Base-by-base conservation (phyloP, 2,113 vertebrate species). In the Gobius niger region DNA sequence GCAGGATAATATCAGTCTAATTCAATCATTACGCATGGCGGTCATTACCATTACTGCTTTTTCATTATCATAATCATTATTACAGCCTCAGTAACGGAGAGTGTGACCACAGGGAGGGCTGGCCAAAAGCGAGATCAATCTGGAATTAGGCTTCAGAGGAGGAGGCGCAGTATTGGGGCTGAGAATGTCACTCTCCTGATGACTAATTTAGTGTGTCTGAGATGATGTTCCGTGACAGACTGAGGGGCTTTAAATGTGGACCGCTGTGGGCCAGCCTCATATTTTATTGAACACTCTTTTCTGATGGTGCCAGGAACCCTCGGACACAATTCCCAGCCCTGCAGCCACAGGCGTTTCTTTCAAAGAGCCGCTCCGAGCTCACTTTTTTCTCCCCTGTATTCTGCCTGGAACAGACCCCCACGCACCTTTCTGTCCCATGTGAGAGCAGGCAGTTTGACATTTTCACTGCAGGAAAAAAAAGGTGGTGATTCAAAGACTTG, bases 61-160 rank as follows among this genome's bases (percentile, higher is more conserved):
- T 77, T 77, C 75, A 81, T 81, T 77, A 81, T 75, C 72, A 62
- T 80, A 75, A 76, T 80, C 40, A 57, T 83, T 84, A 73, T 79
- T 81, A 70, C 64, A 76, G 70, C 71, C 52, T 47, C 63, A 79
- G 71, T 80, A 78, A 74, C 67, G 65, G 24, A 15, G 1, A 56
- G 63, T 49, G 49, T 65, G 72, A 62, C 75, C 61, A 77, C 46
- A 49, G 68, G 67, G 71, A 46, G 56, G 16, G 14, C 7, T 15
- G 4, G 42, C 64, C 2, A 15, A 63, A 65, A 51, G 9, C 61
- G 34, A 63, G 67, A 44, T 47, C 3, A 40, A 56, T 15, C 64
- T 40, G 41, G 6, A 7, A 61, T 44, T 24, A 54, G 13, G 44
- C n/a, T 47, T 9, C 41, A 40, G 34, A 15, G 13, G 56, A 59